Conservation (phyloP, 2,797 vertebrate genomes). For the Platalea minor region DNA sequence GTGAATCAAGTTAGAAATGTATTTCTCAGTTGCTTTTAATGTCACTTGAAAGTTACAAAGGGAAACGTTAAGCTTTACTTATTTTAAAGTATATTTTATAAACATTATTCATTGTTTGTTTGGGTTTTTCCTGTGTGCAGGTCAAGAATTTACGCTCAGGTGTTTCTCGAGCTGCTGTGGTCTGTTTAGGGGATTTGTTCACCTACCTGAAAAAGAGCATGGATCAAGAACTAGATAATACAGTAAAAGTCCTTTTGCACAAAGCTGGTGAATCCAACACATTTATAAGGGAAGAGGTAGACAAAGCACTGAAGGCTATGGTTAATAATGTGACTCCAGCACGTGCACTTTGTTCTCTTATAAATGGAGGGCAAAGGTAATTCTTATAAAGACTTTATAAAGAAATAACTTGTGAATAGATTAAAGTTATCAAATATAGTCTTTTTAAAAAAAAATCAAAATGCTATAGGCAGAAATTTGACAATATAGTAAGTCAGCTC, state of each 20-base stretch:
- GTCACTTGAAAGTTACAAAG: neutral
- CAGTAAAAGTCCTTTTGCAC: slow-evolving; percentile 87
- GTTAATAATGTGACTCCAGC: slow-evolving; percentile 88
- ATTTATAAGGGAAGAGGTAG: slow-evolving; percentile 93
- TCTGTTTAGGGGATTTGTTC: slow-evolving; percentile 89
- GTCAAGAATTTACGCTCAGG: slow-evolving; percentile 94
- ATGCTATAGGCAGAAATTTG: neutral
- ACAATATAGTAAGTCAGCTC: neutral
- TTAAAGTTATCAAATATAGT: neutral
- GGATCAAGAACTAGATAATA: slow-evolving; percentile 93
- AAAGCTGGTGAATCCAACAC: slow-evolving; percentile 91
- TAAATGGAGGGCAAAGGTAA: slow-evolving; percentile 90
- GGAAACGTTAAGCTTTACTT: neutral
- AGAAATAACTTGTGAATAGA: neutral
- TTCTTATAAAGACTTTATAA: slow-evolving; percentile 23
- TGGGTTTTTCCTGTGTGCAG: slow-evolving; percentile 74
- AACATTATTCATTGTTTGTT: slow-evolving; percentile 47
- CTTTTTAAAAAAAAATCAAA: neutral
- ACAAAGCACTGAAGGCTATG: slow-evolving; percentile 89
- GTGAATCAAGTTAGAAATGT: neutral
- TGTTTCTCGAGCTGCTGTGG: slow-evolving; percentile 90
- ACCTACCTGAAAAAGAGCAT: slow-evolving; percentile 86
- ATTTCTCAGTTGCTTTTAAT: neutral
- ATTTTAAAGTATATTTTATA: neutral
- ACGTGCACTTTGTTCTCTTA: slow-evolving; percentile 85